Evolutionary conservation across 2,888 invertebrate genomes (phyloP).

Genomic region (Eurois occulta): DNA sequence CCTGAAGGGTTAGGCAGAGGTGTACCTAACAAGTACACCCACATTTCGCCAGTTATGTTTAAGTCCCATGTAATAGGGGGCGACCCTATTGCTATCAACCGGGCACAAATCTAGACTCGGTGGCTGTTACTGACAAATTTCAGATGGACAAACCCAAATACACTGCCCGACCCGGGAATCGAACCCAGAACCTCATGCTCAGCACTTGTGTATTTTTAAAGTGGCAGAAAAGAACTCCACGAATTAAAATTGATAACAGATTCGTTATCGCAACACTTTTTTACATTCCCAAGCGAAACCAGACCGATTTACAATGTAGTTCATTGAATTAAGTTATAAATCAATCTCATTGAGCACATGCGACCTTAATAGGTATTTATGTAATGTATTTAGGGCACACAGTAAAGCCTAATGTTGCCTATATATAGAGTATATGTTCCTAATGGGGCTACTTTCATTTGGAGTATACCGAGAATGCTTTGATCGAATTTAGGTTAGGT

Average conservation of each 20-base stretch:
- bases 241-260: slow-evolving; percentile 2
- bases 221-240: background rate
- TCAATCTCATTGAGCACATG: slow-evolving; percentile 46
- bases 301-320: background rate
- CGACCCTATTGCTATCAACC: too few species aligned
- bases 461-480: slow-evolving; percentile 20
- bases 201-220: background rate
- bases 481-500: slow-evolving; percentile 16
- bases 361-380: slow-evolving; percentile 50
- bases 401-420: slow-evolving; percentile 52
- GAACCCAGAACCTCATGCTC: too few species aligned
- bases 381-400: slow-evolving; percentile 57
- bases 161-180: too few species aligned
- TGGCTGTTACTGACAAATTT: too few species aligned
- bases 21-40: too few species aligned
- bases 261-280: slow-evolving; percentile 17
- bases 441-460: slow-evolving; percentile 49
- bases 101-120: too few species aligned
- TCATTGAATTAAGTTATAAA: slow-evolving; percentile 66
- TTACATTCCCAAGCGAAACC: slow-evolving; percentile 2
- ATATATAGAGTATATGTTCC: slow-evolving; percentile 45
- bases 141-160: too few species aligned
- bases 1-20: too few species aligned
- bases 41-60: too few species aligned
- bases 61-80: too few species aligned